A percentile compares a stretch with the other conserved stretches of the same genome.
Conservation (phyloP, 2,113 vertebrate species). For the Orientallactaga bullata region DNA sequence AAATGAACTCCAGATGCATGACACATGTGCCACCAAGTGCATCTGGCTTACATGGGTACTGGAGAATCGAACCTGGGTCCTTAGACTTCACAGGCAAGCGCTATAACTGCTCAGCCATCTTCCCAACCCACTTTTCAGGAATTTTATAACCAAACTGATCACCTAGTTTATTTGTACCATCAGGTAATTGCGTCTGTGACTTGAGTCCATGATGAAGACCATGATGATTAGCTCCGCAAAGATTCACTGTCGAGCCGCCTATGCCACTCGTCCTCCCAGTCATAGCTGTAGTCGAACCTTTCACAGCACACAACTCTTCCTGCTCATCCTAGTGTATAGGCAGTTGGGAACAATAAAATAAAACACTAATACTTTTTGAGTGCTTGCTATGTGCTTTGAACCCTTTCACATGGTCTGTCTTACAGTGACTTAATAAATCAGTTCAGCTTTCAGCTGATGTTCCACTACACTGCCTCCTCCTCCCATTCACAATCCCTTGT, state of each 20-base stretch:
- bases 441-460: too few relatives aligned
- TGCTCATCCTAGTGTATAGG: too few relatives aligned
- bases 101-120: too few relatives aligned
- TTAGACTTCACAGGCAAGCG: too few relatives aligned
- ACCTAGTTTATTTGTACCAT: neutral
- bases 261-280: neutral
- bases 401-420: neutral
- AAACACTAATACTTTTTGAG: neutral
- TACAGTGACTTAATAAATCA: too few relatives aligned
- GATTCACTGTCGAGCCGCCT: neutral
- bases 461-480: too few relatives aligned
- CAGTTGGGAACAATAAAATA: neutral
- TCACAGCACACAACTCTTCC: neutral
- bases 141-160: neutral
- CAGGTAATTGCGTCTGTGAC: neutral
- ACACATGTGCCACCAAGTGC: too few relatives aligned
- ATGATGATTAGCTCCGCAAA: neutral
- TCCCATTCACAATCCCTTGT: too few relatives aligned
- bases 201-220: neutral
- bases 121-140: neutral
- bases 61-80: too few relatives aligned
- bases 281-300: neutral
- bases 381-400: neutral
- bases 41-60: too few relatives aligned
- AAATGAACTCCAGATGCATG: too few relatives aligned